Base-by-base conservation (phyloP, 2,888 invertebrate genomes). In the Acanthococcus lagerstroemiae region DNA sequence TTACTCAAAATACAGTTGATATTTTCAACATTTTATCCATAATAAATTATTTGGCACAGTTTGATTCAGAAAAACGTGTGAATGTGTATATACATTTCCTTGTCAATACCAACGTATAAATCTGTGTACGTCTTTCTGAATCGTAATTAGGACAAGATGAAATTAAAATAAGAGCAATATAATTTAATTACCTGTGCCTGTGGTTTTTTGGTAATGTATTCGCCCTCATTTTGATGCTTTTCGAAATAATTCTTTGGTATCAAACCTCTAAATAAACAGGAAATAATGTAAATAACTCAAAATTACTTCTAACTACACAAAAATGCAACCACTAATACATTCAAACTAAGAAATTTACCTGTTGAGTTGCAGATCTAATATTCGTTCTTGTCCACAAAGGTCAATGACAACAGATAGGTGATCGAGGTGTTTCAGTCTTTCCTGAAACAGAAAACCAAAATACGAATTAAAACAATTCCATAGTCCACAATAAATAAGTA, bases 301-400 rank as follows among this genome's bases (percentile, higher is more conserved):
- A 48, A n/a, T 37, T 7, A 19, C 37, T 24, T 9, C 30, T n/a
- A n/a, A n/a, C n/a, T n/a, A n/a, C n/a, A n/a, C n/a, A n/a, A n/a
- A 27, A 21, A 24, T 48, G 27, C 7, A 7, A 50, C 4, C 9
- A 6, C 12, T 21, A 21, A 19, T 22, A 22, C 15, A 15, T 30
- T 21, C 30, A 15, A 45, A 24, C 17, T 37, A 7, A 65, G 50
- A n/a, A n/a, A 30, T 70, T 72, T 70, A 76, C 77, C 74, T 81
- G 77, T 88, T 89, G 74, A 88, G 79, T 72, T 82, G 80, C 67
- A 90, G 80, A 75, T 89, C 87, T 71, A 89, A 78, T 66, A 84
- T 76, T 71, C 84, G 81, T 70, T 84, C 80, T 73, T 83, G 80
- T 55, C 84, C 85, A 71, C 85, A 83, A 69, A 87, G 77, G 71